phyloP scores from a whole-genome alignment of 2,797 vertebrate species.

The Manis javanica region DNA sequence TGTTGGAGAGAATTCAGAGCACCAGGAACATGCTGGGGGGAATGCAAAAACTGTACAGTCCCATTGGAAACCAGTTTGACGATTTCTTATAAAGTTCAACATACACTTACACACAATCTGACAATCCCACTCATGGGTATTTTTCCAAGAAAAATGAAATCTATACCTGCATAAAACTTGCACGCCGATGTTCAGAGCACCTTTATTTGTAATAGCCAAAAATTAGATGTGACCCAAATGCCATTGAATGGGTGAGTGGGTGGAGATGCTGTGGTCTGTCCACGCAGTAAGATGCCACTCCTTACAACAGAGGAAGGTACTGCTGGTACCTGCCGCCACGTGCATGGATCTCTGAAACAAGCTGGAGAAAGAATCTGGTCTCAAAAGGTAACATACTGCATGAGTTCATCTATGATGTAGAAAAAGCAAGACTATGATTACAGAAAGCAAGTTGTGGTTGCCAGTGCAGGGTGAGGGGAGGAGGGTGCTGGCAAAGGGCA shows the following conservation, averaged over 20 bases:
- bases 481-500: neutral
- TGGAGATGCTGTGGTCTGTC: neutral
- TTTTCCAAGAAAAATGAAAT: neutral
- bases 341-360: no score
- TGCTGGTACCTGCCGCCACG: accelerated
- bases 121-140: neutral
- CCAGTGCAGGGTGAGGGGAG: accelerated
- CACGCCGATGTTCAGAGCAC: neutral
- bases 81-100: neutral
- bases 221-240: neutral
- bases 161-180: neutral
- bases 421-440: accelerated
- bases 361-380: no score
- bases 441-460: neutral
- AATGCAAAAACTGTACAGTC: neutral
- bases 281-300: accelerated
- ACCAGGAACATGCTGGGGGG: neutral
- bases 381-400: accelerated
- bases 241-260: neutral
- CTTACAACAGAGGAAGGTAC: neutral
- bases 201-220: neutral
- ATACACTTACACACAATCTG: accelerated
- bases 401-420: accelerated
- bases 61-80: neutral
- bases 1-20: no score